Base-by-base conservation (phyloP, 2,797 vertebrate species). In the Cryptoblepharus egeriae region DNA sequence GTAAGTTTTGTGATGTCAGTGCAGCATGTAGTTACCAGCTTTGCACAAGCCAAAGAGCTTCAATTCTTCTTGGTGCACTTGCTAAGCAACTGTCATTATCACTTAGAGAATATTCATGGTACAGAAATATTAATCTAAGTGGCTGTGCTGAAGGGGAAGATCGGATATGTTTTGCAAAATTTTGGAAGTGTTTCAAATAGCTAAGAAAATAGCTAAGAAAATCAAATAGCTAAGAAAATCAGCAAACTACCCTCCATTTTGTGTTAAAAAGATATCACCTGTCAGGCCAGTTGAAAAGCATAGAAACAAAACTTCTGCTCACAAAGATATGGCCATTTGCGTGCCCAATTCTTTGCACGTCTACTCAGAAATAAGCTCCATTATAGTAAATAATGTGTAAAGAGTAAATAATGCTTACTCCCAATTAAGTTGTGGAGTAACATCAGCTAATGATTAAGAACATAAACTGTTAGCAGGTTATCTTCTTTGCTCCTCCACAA, bases 391-490 rank as follows among this genome's bases (percentile, higher is more conserved):
- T n/a, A n/a, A n/a, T n/a, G n/a, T n/a, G n/a, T n/a, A n/a, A n/a
- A n/a, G n/a, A n/a, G n/a, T n/a, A n/a, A n/a, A n/a, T n/a, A n/a
- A n/a, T n/a, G n/a, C n/a, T n/a, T n/a, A n/a, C n/a, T n/a, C n/a
- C n/a, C n/a, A n/a, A n/a, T n/a, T n/a, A n/a, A n/a, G n/a, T n/a
- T n/a, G n/a, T n/a, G n/a, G n/a, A n/a, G n/a, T n/a, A n/a, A n/a
- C n/a, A n/a, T n/a, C n/a, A n/a, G n/a, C n/a, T n/a, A n/a, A n/a
- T n/a, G n/a, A n/a, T 32, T 80, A 87, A 60, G 5, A 81, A 72
- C 37, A 3, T 7, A 30, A 78, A 83, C 57, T 39, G 58, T 75
- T 82, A 68, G 58, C 57, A 85, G 18, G 26, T 45, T 81, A 39
- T 37, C 55, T 49, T 30, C 81, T 35, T 7, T 45, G 0, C 4